Percentiles rank a stretch among this genome's conserved stretches.
phyloP scores from a whole-genome alignment of 2,888 invertebrate genomes.

The Leptura quadrifasciata region DNA sequence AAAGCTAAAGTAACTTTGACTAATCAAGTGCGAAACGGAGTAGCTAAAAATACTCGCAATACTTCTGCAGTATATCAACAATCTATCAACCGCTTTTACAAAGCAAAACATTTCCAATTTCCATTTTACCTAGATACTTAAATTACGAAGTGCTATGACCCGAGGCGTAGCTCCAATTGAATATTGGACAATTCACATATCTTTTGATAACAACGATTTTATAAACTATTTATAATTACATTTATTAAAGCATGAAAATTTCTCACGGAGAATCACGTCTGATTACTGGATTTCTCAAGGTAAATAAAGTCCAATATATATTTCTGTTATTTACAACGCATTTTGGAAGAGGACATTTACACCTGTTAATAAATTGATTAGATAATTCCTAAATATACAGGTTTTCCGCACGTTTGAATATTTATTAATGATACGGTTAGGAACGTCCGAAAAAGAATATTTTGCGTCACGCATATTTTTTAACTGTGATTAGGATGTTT shows the following conservation, averaged over 20 bases:
- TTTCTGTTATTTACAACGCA: background rate
- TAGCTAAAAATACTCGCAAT: too few species aligned
- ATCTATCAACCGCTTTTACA: too few species aligned
- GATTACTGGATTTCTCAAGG: constrained; percentile 10
- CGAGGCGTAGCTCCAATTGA: background rate
- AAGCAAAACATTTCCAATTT: too few species aligned
- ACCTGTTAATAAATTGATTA: constrained; percentile 15
- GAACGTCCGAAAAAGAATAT: constrained; percentile 7
- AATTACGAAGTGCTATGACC: background rate
- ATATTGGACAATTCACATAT: background rate
- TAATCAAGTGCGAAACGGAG: too few species aligned
- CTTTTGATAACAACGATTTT: background rate
- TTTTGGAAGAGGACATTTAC: constrained; percentile 14
- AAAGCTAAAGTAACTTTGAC: too few species aligned
- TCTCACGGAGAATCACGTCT: constrained; percentile 30
- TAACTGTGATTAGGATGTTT: background rate
- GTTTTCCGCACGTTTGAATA: constrained; percentile 2
- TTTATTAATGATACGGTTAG: constrained; percentile 13
- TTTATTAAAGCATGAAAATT: constrained; percentile 31
- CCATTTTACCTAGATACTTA: background rate
- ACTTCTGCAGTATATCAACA: too few species aligned
- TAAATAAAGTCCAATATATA: background rate
- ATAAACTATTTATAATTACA: constrained; percentile 30
- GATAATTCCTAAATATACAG: constrained; percentile 18
- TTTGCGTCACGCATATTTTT: constrained; percentile 14